Evolutionary conservation across 53 echinoderm and acorn worm species (phyloP).

Genomic region (Patiria pectinifera): DNA sequence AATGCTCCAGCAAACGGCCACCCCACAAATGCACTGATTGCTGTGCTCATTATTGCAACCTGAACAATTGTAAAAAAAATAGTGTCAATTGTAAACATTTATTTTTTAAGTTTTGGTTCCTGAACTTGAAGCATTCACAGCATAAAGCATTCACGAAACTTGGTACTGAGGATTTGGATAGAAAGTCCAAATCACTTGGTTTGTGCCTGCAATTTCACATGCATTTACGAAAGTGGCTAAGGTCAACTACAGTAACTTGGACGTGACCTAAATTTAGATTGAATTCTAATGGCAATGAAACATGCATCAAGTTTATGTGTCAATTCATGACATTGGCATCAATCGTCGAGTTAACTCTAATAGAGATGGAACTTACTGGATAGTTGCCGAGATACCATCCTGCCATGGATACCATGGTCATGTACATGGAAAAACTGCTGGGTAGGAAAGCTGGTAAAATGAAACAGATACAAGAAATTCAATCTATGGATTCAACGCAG

Average conservation of each 20-base stretch:
- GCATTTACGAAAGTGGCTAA: no score
- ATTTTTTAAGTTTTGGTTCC: not conserved
- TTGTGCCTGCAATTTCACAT: no score
- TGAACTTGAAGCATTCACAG: no score
- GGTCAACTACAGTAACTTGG: no score
- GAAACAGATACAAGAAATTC: not conserved
- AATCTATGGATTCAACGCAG: no score
- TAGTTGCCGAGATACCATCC: constrained; percentile 90
- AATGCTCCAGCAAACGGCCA: constrained; percentile 98
- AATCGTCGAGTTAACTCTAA: not conserved
- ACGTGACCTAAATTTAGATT: no score
- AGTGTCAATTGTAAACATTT: not conserved
- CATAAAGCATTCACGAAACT: no score
- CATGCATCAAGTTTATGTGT: no score
- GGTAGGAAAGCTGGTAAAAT: constrained; percentile 82
- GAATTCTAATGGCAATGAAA: no score
- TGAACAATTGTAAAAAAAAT: constrained; percentile 34
- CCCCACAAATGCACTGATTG: constrained; percentile 89
- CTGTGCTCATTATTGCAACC: constrained; percentile 89
- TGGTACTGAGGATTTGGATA: no score
- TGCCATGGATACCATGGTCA: constrained; percentile 94
- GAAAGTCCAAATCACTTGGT: no score
- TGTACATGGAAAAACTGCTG: constrained; percentile 99
- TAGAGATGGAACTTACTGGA: constrained; percentile 60
- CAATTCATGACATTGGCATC: no score